Percentiles rank a stretch among this genome's conserved stretches.
phyloP scores from a whole-genome alignment of 2,797 vertebrate species.

The Erpetoichthys calabaricus region DNA sequence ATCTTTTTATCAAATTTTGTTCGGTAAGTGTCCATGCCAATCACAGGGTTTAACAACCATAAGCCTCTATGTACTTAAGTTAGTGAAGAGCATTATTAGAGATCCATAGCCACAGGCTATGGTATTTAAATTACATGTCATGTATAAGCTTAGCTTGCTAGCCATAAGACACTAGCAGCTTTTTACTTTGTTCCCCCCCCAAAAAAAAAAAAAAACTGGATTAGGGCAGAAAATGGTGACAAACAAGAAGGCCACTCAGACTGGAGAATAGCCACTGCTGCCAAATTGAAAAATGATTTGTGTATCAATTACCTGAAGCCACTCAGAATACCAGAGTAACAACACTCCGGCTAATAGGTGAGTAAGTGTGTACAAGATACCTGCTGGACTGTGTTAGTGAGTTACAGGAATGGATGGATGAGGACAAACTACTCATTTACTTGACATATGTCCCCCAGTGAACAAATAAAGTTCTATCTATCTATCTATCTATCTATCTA shows the following conservation, averaged over 20 bases:
- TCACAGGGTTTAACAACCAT: slow-evolving; percentile 54
- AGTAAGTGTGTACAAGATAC: too few relatives aligned
- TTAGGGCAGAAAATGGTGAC: slow-evolving; percentile 75
- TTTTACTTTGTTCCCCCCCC: slow-evolving; percentile 94
- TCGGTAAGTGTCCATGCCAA: slow-evolving; percentile 47
- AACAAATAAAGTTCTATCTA: too few relatives aligned
- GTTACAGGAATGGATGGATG: too few relatives aligned
- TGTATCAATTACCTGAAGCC: slow-evolving; percentile 58
- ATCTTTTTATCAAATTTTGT: slow-evolving; percentile 37
- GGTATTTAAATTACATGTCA: slow-evolving; percentile 65
- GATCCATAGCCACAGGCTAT: slow-evolving; percentile 65
- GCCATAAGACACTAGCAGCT: slow-evolving; percentile 61
- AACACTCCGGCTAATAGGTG: too few relatives aligned
- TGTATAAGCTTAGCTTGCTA: slow-evolving; percentile 68
- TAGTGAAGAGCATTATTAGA: slow-evolving; percentile 52
- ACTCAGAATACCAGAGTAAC: slow-evolving; percentile 18
- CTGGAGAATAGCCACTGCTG: slow-evolving; percentile 52
- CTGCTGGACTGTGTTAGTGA: too few relatives aligned
- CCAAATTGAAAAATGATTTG: slow-evolving; percentile 60
- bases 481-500: too few relatives aligned
- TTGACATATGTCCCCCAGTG: too few relatives aligned
- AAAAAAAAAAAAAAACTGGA: slow-evolving; percentile 93
- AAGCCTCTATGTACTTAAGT: slow-evolving; percentile 58
- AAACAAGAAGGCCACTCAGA: slow-evolving; percentile 77
- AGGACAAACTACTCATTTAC: too few relatives aligned